Conservation (phyloP, 2,113 vertebrate genomes). For the Anolis carolinensis region DNA sequence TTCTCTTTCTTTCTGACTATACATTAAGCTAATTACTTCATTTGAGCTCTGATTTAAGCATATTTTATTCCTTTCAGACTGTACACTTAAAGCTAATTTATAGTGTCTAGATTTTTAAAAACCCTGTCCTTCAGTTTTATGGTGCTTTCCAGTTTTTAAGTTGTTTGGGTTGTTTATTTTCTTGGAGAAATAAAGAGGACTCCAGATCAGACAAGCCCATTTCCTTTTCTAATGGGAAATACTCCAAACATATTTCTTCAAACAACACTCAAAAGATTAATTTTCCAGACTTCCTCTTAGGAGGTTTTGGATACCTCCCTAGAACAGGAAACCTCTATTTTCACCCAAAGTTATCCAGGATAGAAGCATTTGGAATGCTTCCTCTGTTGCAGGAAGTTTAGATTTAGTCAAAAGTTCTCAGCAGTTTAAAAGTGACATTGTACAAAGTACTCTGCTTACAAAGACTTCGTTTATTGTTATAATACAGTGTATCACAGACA, state of each 20-base stretch:
- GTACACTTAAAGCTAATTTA: slow-evolving; percentile 48
- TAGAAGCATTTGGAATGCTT: slow-evolving; percentile 79
- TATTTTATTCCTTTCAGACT: slow-evolving; percentile 54
- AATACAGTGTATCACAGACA: background rate
- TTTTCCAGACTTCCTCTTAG: slow-evolving; percentile 87
- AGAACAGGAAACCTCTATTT: slow-evolving; percentile 89
- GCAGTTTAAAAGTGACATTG: background rate
- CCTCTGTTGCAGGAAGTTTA: slow-evolving; percentile 62
- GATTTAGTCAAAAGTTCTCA: slow-evolving; percentile 39
- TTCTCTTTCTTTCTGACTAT: slow-evolving; percentile 53
- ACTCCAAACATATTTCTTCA: slow-evolving; percentile 74
- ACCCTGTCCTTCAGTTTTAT: slow-evolving; percentile 36
- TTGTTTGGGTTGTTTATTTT: slow-evolving; percentile 56
- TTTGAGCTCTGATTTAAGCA: slow-evolving; percentile 55
- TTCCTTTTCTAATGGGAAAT: slow-evolving; percentile 78
- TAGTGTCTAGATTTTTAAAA: slow-evolving; percentile 43
- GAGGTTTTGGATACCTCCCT: slow-evolving; percentile 83
- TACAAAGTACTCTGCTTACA: background rate
- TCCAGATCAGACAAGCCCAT: slow-evolving; percentile 67
- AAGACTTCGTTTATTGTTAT: background rate
- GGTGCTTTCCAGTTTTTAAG: slow-evolving; percentile 36
- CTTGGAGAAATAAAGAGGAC: slow-evolving; percentile 58
- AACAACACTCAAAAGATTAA: slow-evolving; percentile 84
- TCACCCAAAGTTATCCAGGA: slow-evolving; percentile 85
- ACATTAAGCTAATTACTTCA: slow-evolving; percentile 62